phyloP scores from a whole-genome alignment of 2,113 vertebrate genomes.

The Campylomormyrus tamandua region DNA sequence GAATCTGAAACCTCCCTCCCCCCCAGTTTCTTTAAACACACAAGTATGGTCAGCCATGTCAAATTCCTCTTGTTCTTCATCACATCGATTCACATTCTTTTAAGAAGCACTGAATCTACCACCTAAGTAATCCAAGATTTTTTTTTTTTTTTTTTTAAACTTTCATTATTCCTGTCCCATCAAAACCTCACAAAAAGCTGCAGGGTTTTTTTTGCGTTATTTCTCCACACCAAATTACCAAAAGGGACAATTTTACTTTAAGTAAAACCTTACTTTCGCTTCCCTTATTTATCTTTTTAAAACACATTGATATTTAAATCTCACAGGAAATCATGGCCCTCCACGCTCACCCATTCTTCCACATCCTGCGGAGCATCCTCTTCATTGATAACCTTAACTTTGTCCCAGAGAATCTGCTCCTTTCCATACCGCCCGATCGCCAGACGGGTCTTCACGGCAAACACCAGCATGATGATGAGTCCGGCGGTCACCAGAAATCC shows the following conservation, averaged over 20 bases:
- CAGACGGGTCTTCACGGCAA: slow-evolving; percentile 73
- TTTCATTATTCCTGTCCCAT: not conserved
- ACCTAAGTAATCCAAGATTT: not conserved
- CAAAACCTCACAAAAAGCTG: not conserved
- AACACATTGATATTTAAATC: not conserved
- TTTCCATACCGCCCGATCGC: slow-evolving; percentile 71
- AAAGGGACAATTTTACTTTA: not conserved
- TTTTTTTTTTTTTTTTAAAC: not conserved
- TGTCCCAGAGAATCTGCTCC: slow-evolving; percentile 75
- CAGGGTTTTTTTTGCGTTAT: not conserved
- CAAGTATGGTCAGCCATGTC: slow-evolving; percentile 28
- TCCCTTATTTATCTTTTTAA: not conserved
- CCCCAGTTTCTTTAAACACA: slow-evolving; percentile 13
- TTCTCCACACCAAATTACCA: not conserved
- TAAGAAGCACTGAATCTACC: not conserved
- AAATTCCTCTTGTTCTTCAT: slow-evolving; percentile 26
- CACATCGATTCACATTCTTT: not conserved
- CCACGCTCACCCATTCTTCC: slow-evolving; percentile 75
- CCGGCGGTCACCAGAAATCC: slow-evolving; percentile 68
- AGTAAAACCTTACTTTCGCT: not conserved
- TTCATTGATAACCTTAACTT: slow-evolving; percentile 50
- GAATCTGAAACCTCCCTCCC: slow-evolving; percentile 25
- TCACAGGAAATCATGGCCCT: not conserved
- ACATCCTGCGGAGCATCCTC: slow-evolving; percentile 61
- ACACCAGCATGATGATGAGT: slow-evolving; percentile 77